These are phyloP conservation scores for Bombus difficillimus DNA, from an alignment of 1,140 invertebrate species.

Conservation along the genomic window DNA sequence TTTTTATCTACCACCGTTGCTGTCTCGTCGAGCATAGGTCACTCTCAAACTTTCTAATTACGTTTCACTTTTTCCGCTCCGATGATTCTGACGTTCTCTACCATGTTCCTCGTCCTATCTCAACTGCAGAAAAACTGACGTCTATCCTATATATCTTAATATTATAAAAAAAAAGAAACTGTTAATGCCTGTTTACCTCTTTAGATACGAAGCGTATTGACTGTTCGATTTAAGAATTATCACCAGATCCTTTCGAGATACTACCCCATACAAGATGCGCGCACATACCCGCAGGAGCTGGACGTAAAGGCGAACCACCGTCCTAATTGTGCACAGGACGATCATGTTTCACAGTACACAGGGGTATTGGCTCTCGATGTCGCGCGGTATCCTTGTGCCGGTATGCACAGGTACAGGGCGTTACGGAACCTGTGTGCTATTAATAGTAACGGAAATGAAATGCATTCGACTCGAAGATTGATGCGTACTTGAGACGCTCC, in stretches of 20 bases:
- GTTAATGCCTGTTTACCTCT: background rate
- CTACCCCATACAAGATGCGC: slow-evolving; percentile 9
- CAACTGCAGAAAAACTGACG: background rate
- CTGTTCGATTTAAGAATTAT: slow-evolving; percentile 50
- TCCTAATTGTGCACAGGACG: slow-evolving; percentile 61
- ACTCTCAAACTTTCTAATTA: slow-evolving; percentile 5
- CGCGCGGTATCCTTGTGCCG: slow-evolving; percentile 34
- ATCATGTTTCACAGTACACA: slow-evolving; percentile 65
- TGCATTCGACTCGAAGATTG: slow-evolving; percentile 6
- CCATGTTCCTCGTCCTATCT: background rate
- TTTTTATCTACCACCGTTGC: slow-evolving; percentile 8
- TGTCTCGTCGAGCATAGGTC: background rate
- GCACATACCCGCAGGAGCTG: slow-evolving; percentile 35
- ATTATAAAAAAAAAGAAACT: no score
- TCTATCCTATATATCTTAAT: background rate
- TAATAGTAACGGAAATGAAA: slow-evolving; percentile 22
- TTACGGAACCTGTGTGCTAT: slow-evolving; percentile 7
- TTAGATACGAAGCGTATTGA: background rate
- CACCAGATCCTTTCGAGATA: slow-evolving; percentile 17
- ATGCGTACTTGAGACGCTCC: background rate
- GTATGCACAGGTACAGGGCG: slow-evolving; percentile 32
- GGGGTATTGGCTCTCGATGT: slow-evolving; percentile 59
- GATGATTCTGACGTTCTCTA: background rate
- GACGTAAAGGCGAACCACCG: slow-evolving; percentile 52
- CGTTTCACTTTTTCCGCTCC: background rate